A percentile compares a stretch with the other conserved stretches of the same genome.
Conservation (phyloP, 2,888 invertebrate genomes). For the Entomobrya proxima region DNA sequence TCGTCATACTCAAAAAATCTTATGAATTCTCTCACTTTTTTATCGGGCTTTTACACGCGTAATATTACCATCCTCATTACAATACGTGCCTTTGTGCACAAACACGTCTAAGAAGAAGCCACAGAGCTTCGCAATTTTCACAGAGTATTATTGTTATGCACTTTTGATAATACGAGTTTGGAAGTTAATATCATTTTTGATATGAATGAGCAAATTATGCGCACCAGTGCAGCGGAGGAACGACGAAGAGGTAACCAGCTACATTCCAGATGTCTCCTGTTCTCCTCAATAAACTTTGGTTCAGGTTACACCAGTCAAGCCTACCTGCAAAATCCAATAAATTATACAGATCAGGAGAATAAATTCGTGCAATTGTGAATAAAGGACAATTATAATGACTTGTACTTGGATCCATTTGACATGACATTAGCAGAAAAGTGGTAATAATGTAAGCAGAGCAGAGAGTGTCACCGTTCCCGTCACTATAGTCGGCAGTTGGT, state of each 20-base stretch:
- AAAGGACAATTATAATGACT: slow-evolving; percentile 59
- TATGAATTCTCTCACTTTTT: slow-evolving; percentile 53
- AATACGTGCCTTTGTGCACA: background rate
- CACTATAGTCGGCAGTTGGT: background rate
- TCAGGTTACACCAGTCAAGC: slow-evolving; percentile 47
- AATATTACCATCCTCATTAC: slow-evolving; percentile 4
- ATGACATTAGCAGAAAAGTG: slow-evolving; percentile 19
- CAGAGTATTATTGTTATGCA: background rate
- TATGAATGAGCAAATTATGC: slow-evolving; percentile 25
- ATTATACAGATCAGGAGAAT: slow-evolving; percentile 45
- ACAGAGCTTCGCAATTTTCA: background rate
- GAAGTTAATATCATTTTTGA: slow-evolving; percentile 10
- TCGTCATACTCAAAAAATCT: background rate
- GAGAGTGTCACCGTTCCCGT: background rate
- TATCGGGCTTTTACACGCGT: slow-evolving; percentile 36
- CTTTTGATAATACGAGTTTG: background rate
- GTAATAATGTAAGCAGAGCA: slow-evolving; percentile 7
- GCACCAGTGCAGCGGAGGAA: background rate
- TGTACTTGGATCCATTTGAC: slow-evolving; percentile 46
- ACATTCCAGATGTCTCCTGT: slow-evolving; percentile 34
- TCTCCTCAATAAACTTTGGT: slow-evolving; percentile 11
- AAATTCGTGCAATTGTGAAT: slow-evolving; percentile 36
- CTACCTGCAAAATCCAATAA: slow-evolving; percentile 49
- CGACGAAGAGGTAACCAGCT: background rate
- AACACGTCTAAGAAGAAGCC: background rate